These are phyloP conservation scores for Heliconius ismenius DNA, from an alignment of 2,888 invertebrate species.

Conservation along the genomic window DNA sequence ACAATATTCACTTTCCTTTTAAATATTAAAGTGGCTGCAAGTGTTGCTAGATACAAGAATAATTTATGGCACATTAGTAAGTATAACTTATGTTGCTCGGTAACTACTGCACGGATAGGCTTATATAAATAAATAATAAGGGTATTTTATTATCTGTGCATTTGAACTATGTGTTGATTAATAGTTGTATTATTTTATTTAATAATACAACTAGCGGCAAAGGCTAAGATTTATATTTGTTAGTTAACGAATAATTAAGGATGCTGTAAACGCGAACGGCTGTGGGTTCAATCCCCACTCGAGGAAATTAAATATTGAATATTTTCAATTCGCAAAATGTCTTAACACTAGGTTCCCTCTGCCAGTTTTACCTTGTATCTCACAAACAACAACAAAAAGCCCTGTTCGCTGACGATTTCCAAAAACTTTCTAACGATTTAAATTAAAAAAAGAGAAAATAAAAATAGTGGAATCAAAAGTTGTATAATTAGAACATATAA, in stretches of 20 bases:
- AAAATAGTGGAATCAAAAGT: background rate
- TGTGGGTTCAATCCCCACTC: no score
- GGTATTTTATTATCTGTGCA: background rate
- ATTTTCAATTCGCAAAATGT: no score
- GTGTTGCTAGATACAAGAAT: constrained; percentile 14
- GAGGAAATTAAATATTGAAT: no score
- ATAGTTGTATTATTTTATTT: background rate
- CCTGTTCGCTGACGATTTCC: no score
- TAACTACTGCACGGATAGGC: background rate
- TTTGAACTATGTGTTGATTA: background rate
- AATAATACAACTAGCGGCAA: no score
- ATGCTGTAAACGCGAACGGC: no score
- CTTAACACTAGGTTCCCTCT: no score
- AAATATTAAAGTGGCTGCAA: constrained; percentile 3
- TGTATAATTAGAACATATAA: background rate
- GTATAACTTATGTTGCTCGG: background rate
- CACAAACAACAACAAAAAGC: no score
- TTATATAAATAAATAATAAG: background rate
- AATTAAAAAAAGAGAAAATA: background rate
- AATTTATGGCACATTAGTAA: constrained; percentile 16
- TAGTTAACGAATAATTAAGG: no score
- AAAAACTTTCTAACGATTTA: background rate
- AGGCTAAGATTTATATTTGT: no score
- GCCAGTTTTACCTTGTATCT: no score
- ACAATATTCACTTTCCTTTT: no score